Percentiles rank a stretch among this genome's conserved stretches.
Conservation (phyloP, 2,113 vertebrate species). For the Anoura caudifer region DNA sequence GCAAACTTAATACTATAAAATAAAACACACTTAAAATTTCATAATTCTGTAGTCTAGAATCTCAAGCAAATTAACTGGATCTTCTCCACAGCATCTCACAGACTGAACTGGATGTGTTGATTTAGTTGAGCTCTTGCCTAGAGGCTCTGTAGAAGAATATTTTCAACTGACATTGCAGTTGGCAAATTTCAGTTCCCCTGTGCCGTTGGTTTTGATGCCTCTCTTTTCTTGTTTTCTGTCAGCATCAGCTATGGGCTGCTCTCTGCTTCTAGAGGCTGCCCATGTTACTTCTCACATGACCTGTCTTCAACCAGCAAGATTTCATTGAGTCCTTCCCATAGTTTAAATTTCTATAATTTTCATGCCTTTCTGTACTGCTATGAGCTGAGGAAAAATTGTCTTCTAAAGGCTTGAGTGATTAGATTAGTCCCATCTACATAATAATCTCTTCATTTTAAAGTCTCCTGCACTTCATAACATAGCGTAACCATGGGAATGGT, state of each 20-base stretch:
- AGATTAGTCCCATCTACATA: not conserved
- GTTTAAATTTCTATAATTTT: not conserved
- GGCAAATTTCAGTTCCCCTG: not conserved
- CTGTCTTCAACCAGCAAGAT: not conserved
- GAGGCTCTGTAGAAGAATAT: not conserved
- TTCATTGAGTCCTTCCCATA: not conserved
- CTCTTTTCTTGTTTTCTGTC: not conserved
- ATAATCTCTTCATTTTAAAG: not conserved
- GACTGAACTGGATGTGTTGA: not conserved
- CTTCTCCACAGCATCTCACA: not conserved
- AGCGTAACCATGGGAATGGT: not conserved
- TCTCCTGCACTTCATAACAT: not conserved
- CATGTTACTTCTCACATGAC: not conserved
- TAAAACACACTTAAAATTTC: not conserved
- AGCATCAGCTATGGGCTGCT: not conserved
- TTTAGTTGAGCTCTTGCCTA: not conserved
- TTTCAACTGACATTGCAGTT: not conserved
- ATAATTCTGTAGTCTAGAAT: not conserved
- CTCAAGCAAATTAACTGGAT: not conserved
- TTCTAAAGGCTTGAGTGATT: not conserved
- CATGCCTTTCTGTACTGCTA: not conserved
- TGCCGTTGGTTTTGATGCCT: not conserved
- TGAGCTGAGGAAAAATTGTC: not conserved
- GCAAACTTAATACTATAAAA: not conserved
- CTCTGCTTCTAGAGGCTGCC: not conserved